These are phyloP conservation scores for Cephus pulcher DNA, from an alignment of 2,888 invertebrate species.

Conservation along the genomic window DNA sequence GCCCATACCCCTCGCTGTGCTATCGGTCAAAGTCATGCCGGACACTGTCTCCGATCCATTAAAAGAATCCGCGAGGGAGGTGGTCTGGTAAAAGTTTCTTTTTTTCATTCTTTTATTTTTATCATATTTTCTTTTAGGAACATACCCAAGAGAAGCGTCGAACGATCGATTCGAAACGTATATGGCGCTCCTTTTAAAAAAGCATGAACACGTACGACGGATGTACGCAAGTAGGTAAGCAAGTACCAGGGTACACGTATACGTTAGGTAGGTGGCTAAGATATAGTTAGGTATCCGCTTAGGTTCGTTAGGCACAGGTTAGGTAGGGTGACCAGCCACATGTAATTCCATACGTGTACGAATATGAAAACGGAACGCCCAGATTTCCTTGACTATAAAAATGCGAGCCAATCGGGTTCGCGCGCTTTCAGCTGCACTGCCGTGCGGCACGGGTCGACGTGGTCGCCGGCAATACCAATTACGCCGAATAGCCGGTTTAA, in stretches of 20 bases:
- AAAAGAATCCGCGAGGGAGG: conserved; percentile 14
- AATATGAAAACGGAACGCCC: conserved; percentile 21
- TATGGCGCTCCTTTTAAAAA: neutral
- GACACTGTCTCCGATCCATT: conserved; percentile 37
- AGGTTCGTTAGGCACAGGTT: neutral
- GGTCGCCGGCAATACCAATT: conserved; percentile 5
- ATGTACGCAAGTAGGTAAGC: neutral
- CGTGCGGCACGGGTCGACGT: neutral
- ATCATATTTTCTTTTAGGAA: conserved; percentile 18
- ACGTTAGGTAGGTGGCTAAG: neutral
- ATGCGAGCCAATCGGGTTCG: conserved; percentile 31
- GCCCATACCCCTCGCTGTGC: conserved; percentile 37
- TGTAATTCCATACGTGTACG: conserved; percentile 11
- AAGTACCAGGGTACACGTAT: neutral
- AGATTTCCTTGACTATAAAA: conserved; percentile 43
- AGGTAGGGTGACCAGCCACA: neutral
- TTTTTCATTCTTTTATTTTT: conserved; percentile 23
- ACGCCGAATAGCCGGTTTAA: conserved; percentile 25
- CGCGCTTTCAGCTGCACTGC: neutral
- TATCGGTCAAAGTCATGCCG: conserved; percentile 58
- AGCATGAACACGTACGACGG: neutral
- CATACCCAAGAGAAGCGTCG: conserved; percentile 22
- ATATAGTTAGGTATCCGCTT: neutral
- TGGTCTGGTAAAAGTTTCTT: neutral
- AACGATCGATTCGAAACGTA: conserved; percentile 1